Evolutionary conservation across 1,140 invertebrate species (phyloP).

Genomic region (Meloidogyne chitwoodi): DNA sequence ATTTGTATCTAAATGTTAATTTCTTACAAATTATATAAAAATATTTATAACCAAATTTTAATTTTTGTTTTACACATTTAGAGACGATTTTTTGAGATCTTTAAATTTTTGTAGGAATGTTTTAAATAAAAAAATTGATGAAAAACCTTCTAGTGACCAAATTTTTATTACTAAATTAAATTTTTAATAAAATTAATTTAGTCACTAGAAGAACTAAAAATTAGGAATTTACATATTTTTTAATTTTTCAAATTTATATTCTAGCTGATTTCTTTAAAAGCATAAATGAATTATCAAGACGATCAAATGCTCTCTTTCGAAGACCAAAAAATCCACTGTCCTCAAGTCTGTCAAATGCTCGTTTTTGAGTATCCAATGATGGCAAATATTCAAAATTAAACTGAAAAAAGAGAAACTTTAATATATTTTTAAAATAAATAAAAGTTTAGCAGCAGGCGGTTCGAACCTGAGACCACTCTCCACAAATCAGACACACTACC

Average conservation of each 20-base stretch:
- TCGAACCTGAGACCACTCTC: background rate
- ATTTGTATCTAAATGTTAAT: too few relatives aligned
- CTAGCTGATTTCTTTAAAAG: background rate
- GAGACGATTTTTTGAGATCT: too few relatives aligned
- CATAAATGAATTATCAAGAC: slow-evolving; percentile 10
- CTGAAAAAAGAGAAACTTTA: background rate
- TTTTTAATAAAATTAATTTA: too few relatives aligned
- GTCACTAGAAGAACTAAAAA: too few relatives aligned
- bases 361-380: background rate
- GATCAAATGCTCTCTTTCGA: slow-evolving; percentile 10
- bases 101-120: too few relatives aligned
- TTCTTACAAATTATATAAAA: too few relatives aligned
- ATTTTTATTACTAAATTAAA: too few relatives aligned
- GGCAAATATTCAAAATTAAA: slow-evolving; percentile 2
- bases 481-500: background rate
- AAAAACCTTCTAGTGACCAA: too few relatives aligned
- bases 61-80: too few relatives aligned
- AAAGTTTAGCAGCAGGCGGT: background rate
- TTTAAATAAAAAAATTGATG: too few relatives aligned
- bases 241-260: background rate
- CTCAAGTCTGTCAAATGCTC: slow-evolving; percentile 8
- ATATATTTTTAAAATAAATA: background rate
- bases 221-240: too few relatives aligned
- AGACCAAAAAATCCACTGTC: slow-evolving; percentile 6
- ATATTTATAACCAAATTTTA: too few relatives aligned